A percentile compares a stretch with the other conserved stretches of the same genome.
These are phyloP conservation scores for Drosophila kanapiae DNA, from an alignment of 1,140 invertebrate genomes.

Conservation along the genomic window DNA sequence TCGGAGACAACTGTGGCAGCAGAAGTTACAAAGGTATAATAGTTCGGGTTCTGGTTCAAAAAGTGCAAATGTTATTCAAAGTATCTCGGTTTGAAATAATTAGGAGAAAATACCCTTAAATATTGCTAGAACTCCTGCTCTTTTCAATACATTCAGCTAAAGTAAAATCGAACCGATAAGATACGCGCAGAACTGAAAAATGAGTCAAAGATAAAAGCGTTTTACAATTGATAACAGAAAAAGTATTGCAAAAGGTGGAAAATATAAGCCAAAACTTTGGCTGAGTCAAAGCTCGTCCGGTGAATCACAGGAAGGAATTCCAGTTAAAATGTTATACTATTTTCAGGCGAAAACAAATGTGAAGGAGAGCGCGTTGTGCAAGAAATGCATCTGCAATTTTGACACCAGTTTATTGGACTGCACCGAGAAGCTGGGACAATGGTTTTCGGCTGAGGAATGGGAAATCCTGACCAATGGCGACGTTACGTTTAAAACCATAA, in stretches of 20 bases:
- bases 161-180: constrained; percentile 27
- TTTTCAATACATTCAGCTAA: constrained; percentile 1
- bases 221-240: constrained; percentile 20
- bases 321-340: background rate
- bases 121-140: background rate
- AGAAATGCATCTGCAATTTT: constrained; percentile 68
- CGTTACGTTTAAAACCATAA: constrained; percentile 80
- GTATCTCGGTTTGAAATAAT: background rate
- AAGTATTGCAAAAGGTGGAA: background rate
- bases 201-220: constrained; percentile 14
- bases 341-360: constrained; percentile 45
- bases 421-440: constrained; percentile 53
- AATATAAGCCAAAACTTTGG: background rate
- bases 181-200: constrained; percentile 4
- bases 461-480: constrained; percentile 80
- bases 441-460: constrained; percentile 82
- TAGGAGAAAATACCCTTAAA: too few relatives aligned
- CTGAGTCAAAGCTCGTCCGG: constrained; percentile 2
- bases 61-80: background rate
- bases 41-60: background rate
- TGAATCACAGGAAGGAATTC: background rate
- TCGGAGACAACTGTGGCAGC: constrained; percentile 2
- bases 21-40: constrained; percentile 19
- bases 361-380: constrained; percentile 68
- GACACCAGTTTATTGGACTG: constrained; percentile 75